Evolutionary conservation across 2,113 vertebrate species (phyloP), one percentile per base, ranked within the genome.

Genomic region (Taxidea taxus): DNA sequence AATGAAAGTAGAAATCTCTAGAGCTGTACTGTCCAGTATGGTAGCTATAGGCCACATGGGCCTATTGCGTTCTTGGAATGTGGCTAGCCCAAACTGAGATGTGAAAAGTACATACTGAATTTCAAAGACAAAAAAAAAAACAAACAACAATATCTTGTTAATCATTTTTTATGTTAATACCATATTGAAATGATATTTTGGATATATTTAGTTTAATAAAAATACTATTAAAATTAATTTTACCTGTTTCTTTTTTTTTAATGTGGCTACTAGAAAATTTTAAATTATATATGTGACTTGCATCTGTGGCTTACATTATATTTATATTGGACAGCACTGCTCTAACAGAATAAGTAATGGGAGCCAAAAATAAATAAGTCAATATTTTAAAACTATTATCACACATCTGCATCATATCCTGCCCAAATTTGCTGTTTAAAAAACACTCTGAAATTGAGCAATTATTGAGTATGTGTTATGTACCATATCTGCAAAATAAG

Each of bases 291-390:
- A 92, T 87, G 23, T 92, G 72, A 75, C 37, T 94, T 82, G 14
- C 47, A 93, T 88, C 20, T 84, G 78, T 94, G 82, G 34, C 37
- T 96, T 95, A 92, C 31, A 64, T 84, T 78, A 16, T 86, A n/a
- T 89, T 91, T 94, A 77, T 66, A 82, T 39, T 86, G 25, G 37
- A 88, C 10, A 88, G 62, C 18, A n/a, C 20, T 42, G 20, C 7
- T 94, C 58, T 95, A 82, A 25, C 16, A 49, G 29, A 96, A 74
- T 54, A 95, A 93, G 23, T 88, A 95, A 88, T 77, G 37, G 25
- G 64, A 85, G 88, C 85, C 62, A 85, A 94, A 81, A 96, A 58
- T 88, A 96, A 95, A 77, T 81, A 90, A 74, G 44, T 75, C 66
- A 80, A 7, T 87, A 87, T 91, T 92, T 96, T 81, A 34, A 96